Conservation (phyloP, 1,140 invertebrate species). For the Argopecten irradians region DNA sequence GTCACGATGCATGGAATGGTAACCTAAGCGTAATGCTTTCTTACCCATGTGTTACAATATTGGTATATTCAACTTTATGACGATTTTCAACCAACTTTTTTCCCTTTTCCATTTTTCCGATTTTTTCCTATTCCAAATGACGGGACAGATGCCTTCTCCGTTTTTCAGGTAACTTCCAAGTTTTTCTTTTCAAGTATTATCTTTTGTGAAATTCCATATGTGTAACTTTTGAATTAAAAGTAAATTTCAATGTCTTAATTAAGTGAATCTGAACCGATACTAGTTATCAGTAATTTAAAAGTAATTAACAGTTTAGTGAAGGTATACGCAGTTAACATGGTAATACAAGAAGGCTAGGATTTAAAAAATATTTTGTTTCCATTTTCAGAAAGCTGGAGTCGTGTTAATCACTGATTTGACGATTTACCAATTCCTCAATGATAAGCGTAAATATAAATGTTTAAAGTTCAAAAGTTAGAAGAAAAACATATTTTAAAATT, state of each 20-base stretch:
- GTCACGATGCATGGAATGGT: too few relatives aligned
- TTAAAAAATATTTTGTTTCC: neutral
- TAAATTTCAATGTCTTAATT: too few relatives aligned
- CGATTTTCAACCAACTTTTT: neutral
- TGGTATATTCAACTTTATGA: neutral
- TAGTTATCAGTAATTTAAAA: too few relatives aligned
- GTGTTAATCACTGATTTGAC: slow-evolving; percentile 46
- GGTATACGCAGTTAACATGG: too few relatives aligned
- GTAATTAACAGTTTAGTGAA: too few relatives aligned
- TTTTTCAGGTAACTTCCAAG: neutral
- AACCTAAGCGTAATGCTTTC: too few relatives aligned
- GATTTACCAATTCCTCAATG: neutral
- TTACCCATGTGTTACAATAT: too few relatives aligned
- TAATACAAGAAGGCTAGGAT: too few relatives aligned
- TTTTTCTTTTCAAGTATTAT: too few relatives aligned
- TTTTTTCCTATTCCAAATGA: neutral
- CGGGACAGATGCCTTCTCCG: neutral
- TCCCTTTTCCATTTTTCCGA: neutral
- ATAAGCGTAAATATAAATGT: neutral
- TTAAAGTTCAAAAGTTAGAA: neutral
- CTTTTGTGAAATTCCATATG: too few relatives aligned
- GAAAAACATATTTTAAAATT: neutral
- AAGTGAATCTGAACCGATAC: too few relatives aligned
- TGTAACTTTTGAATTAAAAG: too few relatives aligned
- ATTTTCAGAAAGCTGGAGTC: slow-evolving; percentile 45